phyloP scores from a whole-genome alignment of 2,113 vertebrate genomes.

The Andinoacara biseriatus region DNA sequence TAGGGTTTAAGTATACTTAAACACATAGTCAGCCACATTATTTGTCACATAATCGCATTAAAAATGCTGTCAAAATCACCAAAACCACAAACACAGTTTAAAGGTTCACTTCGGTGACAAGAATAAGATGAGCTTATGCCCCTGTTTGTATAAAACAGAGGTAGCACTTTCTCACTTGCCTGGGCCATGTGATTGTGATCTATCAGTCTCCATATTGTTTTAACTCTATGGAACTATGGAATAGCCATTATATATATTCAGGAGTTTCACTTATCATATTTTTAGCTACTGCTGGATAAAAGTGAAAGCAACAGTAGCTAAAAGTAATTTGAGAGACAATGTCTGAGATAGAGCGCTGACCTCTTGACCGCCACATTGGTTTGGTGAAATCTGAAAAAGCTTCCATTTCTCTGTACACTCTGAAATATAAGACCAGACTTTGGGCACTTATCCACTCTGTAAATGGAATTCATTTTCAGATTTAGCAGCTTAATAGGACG shows the following conservation, averaged over 20 bases:
- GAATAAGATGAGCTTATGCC: neutral
- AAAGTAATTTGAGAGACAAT: neutral
- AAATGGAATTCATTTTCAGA: neutral
- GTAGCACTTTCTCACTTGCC: too few relatives aligned
- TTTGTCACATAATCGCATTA: neutral
- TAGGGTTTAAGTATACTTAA: neutral
- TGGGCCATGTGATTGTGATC: neutral
- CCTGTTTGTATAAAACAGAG: neutral
- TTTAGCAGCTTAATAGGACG: neutral
- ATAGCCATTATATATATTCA: too few relatives aligned
- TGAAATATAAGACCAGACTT: neutral
- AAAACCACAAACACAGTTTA: neutral
- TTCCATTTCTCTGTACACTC: neutral
- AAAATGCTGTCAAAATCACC: neutral
- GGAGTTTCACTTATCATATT: neutral
- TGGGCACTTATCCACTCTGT: neutral
- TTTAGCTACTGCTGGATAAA: neutral
- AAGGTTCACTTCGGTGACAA: neutral
- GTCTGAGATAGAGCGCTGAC: neutral
- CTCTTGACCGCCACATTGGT: neutral
- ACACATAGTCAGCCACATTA: neutral
- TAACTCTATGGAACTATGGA: neutral
- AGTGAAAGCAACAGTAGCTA: neutral
- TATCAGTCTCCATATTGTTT: neutral
- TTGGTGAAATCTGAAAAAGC: neutral